A percentile compares a stretch with the other conserved stretches of the same genome.
These are phyloP conservation scores for Fregata magnificens DNA, from an alignment of 2,113 vertebrate genomes.

Conservation along the genomic window DNA sequence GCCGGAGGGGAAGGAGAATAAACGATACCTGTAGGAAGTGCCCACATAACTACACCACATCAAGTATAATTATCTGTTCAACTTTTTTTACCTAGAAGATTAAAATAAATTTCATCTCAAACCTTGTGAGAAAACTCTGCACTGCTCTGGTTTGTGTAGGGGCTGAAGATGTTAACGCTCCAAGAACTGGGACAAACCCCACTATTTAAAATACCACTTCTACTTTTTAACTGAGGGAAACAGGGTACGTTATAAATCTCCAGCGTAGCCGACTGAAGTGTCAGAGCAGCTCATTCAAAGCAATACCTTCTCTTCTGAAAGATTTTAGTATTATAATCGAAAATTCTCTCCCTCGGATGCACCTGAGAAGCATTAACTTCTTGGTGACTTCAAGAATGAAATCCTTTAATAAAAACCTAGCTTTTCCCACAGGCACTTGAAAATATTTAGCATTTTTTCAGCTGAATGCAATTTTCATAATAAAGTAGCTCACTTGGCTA, in stretches of 20 bases:
- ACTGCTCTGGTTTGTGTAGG: background rate
- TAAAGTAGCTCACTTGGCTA: slow-evolving; percentile 47
- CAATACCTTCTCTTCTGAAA: background rate
- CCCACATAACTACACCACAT: background rate
- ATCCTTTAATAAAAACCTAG: slow-evolving; percentile 53
- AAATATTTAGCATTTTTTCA: slow-evolving; percentile 62
- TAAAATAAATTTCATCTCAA: background rate
- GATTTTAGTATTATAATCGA: background rate
- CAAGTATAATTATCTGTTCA: background rate
- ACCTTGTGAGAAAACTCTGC: background rate
- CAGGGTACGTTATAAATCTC: background rate
- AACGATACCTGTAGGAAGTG: background rate
- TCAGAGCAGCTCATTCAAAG: background rate
- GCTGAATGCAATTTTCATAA: slow-evolving; percentile 57
- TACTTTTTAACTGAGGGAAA: slow-evolving; percentile 15
- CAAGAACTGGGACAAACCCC: background rate
- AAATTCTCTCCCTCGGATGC: slow-evolving; percentile 17
- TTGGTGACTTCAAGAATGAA: slow-evolving; percentile 50
- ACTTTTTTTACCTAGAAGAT: background rate
- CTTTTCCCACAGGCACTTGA: slow-evolving; percentile 55
- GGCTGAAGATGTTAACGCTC: background rate
- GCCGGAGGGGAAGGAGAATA: background rate
- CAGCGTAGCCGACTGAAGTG: background rate
- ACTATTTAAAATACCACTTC: background rate
- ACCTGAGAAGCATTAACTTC: slow-evolving; percentile 53